Base-by-base conservation (phyloP, 1,140 invertebrate genomes). In the Zophobas morio region DNA sequence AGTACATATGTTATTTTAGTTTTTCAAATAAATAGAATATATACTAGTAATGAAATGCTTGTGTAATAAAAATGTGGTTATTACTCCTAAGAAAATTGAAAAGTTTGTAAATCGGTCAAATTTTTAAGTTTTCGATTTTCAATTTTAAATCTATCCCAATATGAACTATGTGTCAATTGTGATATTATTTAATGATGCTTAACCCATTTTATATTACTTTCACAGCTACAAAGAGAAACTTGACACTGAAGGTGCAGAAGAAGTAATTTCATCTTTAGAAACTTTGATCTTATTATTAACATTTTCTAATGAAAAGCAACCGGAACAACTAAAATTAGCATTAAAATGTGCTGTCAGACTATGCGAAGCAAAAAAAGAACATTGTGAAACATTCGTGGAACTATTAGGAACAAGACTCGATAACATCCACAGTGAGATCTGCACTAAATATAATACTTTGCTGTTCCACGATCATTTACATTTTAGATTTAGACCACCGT, bases 331-430 rank as follows among this genome's bases (percentile, higher is more conserved):
- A 6, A 91, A 91, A 84, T 87, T 91, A 1, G 91, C 90, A 42
- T 82, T 96, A 6, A 88, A 89, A 33, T 94, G 94, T 84, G 90
- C 92, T 74, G 93, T 96, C 46, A 90, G 90, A 81, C 83, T 94
- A 20, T 92, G 92, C 80, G 86, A 90, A 80, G 88, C 89, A 1
- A 89, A 90, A 70, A 87, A 88, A n/a, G 88, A 87, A 71, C 88
- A 92, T 78, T 90, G 92, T 81, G 86, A 88, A 8, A 86, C 89
- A 34, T 93, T 93, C 86, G 90, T 93, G 1, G 89, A 92, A 54
- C 88, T 90, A 47, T 89, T 93, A 74, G 90, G 88, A 72, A 88
- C 87, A n/a, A 87, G 88, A 36, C 82, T 91, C 1, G 87, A 88
- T 60, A 89, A 87, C 75, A 81, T 84, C 49, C 78, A 84, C 73